phyloP scores from a whole-genome alignment of 2,888 invertebrate genomes.

The Calameuta filiformis region DNA sequence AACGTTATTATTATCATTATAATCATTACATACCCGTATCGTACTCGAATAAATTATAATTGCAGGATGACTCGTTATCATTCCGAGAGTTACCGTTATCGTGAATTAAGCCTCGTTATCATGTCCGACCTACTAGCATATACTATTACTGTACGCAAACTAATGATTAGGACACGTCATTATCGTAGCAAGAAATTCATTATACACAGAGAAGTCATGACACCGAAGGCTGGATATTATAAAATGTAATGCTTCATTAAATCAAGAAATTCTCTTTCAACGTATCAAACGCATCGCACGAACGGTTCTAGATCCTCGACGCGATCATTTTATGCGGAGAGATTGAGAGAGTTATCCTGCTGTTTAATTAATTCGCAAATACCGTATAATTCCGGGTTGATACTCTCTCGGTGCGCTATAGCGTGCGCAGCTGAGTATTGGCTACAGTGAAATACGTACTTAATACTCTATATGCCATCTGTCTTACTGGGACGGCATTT shows the following conservation, averaged over 20 bases:
- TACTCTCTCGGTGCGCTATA: background rate
- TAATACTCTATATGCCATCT: background rate
- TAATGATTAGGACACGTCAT: background rate
- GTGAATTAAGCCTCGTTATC: background rate
- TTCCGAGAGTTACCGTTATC: slow-evolving; percentile 7
- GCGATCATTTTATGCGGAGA: background rate
- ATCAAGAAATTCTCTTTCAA: background rate
- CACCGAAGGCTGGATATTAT: background rate
- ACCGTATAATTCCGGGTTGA: background rate
- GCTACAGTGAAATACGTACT: background rate
- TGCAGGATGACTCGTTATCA: slow-evolving; percentile 35
- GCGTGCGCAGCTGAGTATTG: background rate
- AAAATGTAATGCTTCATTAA: background rate
- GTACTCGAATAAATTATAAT: slow-evolving; percentile 51
- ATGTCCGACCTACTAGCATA: background rate
- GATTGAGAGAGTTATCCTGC: background rate
- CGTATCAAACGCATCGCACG: background rate
- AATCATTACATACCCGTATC: slow-evolving; percentile 33
- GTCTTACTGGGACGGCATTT: slow-evolving; percentile 33
- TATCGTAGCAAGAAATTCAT: background rate
- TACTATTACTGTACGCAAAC: background rate
- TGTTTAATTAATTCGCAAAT: background rate
- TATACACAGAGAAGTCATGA: background rate
- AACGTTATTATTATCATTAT: background rate
- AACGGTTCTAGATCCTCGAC: background rate